Evolutionary conservation across 1,140 invertebrate species (phyloP).

Genomic region (Parasteatoda tepidariorum): DNA sequence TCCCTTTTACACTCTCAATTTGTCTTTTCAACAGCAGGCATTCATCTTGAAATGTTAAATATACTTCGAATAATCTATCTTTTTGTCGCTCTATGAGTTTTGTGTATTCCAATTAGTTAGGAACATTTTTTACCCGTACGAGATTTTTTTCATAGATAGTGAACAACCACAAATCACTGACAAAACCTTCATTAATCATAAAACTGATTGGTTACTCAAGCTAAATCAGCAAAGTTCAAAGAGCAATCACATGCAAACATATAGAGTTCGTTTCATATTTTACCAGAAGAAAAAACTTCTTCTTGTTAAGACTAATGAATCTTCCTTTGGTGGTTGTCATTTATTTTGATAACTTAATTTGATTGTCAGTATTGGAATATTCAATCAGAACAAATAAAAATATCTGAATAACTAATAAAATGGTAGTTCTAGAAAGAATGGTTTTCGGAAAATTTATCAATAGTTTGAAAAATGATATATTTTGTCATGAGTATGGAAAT

Average conservation of each 20-base stretch:
- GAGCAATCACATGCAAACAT: conserved; percentile 29
- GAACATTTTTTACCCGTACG: too few species aligned
- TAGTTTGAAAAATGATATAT: too few species aligned
- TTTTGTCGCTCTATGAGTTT: too few species aligned
- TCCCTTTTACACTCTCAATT: too few species aligned
- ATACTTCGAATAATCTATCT: too few species aligned
- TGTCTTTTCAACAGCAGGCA: too few species aligned
- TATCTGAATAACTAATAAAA: too few species aligned
- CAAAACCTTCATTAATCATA: conserved; percentile 24
- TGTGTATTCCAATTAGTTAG: too few species aligned
- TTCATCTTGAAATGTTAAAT: too few species aligned
- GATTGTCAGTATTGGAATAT: neutral
- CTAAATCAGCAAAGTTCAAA: conserved; percentile 1
- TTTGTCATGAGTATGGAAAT: neutral
- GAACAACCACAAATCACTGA: conserved; percentile 39
- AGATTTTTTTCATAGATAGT: too few species aligned
- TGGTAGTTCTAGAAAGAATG: too few species aligned
- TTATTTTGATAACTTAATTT: conserved; percentile 36
- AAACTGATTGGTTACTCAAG: conserved; percentile 13
- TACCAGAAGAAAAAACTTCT: neutral
- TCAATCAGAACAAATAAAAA: neutral
- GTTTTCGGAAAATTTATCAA: too few species aligned
- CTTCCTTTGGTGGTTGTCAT: neutral
- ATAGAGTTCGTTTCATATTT: neutral
- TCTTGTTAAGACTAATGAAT: conserved; percentile 12